Evolutionary conservation across 2,797 vertebrate genomes (phyloP).

Genomic region (Sus cebifrons): DNA sequence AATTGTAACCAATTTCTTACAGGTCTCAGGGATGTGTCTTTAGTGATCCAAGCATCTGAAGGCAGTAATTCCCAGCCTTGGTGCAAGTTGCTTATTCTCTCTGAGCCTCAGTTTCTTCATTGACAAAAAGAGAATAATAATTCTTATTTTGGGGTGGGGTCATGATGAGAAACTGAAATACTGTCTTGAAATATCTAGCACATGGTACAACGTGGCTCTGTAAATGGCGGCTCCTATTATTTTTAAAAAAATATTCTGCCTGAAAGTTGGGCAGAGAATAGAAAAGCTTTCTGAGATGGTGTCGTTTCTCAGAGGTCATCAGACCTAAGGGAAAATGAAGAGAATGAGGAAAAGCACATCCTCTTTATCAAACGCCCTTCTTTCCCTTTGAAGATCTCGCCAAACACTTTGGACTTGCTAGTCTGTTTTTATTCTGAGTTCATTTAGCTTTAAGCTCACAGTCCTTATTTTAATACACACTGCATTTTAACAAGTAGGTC

Average conservation of each 20-base stretch:
- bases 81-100: not conserved
- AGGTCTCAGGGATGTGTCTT: not conserved
- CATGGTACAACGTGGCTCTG: not conserved
- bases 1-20: not conserved
- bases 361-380: slow-evolving; percentile 78
- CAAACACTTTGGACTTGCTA: slow-evolving; percentile 73
- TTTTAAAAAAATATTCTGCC: not conserved
- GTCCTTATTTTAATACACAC: slow-evolving; percentile 75
- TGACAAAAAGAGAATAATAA: not conserved
- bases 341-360: slow-evolving; percentile 79
- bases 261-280: not conserved
- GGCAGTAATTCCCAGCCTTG: not conserved
- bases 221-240: not conserved
- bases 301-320: slow-evolving; percentile 65
- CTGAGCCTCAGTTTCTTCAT: not conserved
- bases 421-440: slow-evolving; percentile 85
- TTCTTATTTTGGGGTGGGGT: not conserved
- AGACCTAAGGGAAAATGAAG: slow-evolving; percentile 59
- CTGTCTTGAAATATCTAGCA: not conserved
- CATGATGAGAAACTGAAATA: not conserved
- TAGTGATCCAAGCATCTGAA: not conserved
- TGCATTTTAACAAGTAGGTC: slow-evolving; percentile 87
- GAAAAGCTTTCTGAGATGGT: slow-evolving; percentile 11
- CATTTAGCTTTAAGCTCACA: slow-evolving; percentile 83
- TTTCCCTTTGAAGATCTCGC: slow-evolving; percentile 80